Percentiles rank a stretch among this genome's conserved stretches.
These are phyloP conservation scores for Pinctada fucata DNA, from an alignment of 2,888 invertebrate species.

Conservation along the genomic window DNA sequence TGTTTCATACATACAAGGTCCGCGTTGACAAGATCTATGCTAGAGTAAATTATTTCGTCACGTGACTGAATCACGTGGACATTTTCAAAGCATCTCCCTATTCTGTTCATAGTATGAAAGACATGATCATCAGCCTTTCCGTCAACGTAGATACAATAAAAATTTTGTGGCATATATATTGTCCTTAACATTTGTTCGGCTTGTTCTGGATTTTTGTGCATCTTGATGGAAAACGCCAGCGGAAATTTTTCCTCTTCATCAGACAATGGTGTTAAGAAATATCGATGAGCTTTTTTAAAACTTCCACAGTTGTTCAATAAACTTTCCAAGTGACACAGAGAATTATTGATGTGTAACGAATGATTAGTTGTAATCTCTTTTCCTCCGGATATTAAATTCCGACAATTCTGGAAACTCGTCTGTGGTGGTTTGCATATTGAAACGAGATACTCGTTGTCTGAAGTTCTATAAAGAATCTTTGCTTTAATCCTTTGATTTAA, in stretches of 20 bases:
- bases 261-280: conserved; percentile 30
- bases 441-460: too few species aligned
- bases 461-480: too few species aligned
- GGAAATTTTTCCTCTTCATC: conserved; percentile 61
- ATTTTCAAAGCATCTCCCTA: conserved; percentile 64
- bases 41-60: conserved; percentile 55
- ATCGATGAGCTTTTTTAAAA: conserved; percentile 22
- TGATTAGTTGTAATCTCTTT: too few species aligned
- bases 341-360: too few species aligned
- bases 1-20: conserved; percentile 58
- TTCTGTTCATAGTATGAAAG: conserved; percentile 48
- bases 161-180: conserved; percentile 72
- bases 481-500: too few species aligned
- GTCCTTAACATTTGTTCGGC: conserved; percentile 65
- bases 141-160: conserved; percentile 74
- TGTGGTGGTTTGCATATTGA: too few species aligned
- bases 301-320: conserved; percentile 23
- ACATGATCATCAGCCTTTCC: conserved; percentile 53
- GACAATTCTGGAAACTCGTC: too few species aligned
- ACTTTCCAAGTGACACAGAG: conserved; percentile 2
- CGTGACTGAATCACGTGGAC: conserved; percentile 59
- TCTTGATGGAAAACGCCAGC: conserved; percentile 65
- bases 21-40: conserved; percentile 49
- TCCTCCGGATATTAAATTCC: too few species aligned
- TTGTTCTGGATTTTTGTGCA: conserved; percentile 61